phyloP scores from a whole-genome alignment of 2,113 vertebrate species.

The Ochotona curzoniae region DNA sequence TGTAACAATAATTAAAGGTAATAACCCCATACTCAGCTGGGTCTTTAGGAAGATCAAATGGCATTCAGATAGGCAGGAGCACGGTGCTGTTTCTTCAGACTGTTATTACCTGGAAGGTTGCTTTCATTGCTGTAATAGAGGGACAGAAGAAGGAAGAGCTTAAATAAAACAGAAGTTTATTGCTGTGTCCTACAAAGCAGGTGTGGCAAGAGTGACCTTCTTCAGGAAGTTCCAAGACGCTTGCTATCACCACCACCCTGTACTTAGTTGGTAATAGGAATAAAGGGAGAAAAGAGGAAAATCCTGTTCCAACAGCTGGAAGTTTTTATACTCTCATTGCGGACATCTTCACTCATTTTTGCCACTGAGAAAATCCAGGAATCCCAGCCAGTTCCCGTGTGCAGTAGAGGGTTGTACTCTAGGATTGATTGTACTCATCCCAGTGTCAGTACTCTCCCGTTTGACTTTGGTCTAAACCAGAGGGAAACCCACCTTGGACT shows the following conservation, averaged over 20 bases:
- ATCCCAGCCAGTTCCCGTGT: not conserved
- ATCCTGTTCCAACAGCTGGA: not conserved
- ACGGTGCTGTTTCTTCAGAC: not conserved
- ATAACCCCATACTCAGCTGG: not conserved
- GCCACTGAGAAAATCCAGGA: not conserved
- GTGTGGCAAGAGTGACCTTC: not conserved
- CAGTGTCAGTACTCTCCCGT: not conserved
- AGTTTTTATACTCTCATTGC: not conserved
- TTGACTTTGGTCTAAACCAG: not conserved
- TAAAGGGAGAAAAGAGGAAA: not conserved
- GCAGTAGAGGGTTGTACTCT: not conserved
- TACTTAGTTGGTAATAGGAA: not conserved
- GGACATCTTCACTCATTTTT: not conserved
- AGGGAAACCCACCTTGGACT: not conserved
- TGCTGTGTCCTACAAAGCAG: conserved; percentile 3
- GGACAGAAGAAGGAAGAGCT: not conserved
- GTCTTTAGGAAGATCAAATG: conserved; percentile 23
- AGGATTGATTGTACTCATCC: not conserved
- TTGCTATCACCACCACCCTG: rapidly evolving
- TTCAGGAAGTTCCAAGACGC: not conserved
- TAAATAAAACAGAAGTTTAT: not conserved
- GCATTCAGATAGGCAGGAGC: not conserved
- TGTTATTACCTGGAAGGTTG: not conserved
- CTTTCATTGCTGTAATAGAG: conserved; percentile 13
- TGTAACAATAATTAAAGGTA: not conserved